These are phyloP conservation scores for human DNA, from an alignment of 2,113 vertebrate species.

Conservation along the genomic window DNA sequence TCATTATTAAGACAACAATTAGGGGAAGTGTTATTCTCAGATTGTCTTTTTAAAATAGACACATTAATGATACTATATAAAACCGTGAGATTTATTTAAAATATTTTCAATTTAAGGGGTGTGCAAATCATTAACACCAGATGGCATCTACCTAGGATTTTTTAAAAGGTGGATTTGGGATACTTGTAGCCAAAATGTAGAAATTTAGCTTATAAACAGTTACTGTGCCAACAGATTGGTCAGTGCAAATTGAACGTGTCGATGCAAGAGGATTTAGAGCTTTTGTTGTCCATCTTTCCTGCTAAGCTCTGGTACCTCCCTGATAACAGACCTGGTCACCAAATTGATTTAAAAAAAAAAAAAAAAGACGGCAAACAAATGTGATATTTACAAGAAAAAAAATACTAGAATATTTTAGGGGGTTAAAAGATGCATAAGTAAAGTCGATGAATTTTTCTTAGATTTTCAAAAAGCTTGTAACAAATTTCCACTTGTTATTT, in stretches of 20 bases:
- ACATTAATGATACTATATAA: background rate
- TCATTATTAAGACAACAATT: background rate
- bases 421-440: background rate
- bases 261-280: background rate
- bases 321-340: background rate
- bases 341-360: background rate
- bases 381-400: background rate
- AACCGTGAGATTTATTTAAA: conserved; percentile 43
- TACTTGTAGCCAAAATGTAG: background rate
- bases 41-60: conserved; percentile 26
- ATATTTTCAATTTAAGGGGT: conserved; percentile 4
- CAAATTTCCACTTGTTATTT: conserved; percentile 25
- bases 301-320: background rate
- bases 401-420: background rate
- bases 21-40: background rate
- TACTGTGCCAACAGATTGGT: background rate
- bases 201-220: background rate
- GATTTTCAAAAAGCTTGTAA: background rate
- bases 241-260: background rate
- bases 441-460: background rate
- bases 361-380: background rate
- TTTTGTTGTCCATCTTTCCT: background rate
- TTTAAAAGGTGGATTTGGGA: conserved; percentile 8
- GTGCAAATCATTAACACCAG: background rate
- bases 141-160: background rate